Evolutionary conservation across 2,888 invertebrate species (phyloP).

Genomic region (Latheticus oryzae): DNA sequence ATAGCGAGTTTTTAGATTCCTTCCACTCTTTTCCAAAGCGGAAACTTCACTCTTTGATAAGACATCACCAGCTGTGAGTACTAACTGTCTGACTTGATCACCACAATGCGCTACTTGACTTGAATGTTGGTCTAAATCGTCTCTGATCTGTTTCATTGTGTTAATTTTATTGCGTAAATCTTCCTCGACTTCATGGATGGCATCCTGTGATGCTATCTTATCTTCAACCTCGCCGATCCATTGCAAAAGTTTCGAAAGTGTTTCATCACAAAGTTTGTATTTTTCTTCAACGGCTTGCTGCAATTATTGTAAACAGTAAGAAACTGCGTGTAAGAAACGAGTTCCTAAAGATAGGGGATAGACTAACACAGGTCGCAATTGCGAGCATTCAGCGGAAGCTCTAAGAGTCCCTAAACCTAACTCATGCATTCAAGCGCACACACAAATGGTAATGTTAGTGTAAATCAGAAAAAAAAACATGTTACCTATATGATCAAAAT

Average conservation of each 20-base stretch:
- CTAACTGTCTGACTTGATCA: conserved; percentile 90
- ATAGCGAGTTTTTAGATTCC: conserved; percentile 84
- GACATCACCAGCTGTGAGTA: conserved; percentile 91
- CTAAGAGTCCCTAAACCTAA: conserved; percentile 62
- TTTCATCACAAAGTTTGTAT: conserved; percentile 91
- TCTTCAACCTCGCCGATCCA: conserved; percentile 90
- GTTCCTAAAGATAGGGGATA: not conserved
- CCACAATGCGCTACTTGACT: conserved; percentile 86
- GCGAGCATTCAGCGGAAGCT: conserved; percentile 49
- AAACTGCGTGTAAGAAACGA: too few species aligned
- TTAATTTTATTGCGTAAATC: conserved; percentile 91
- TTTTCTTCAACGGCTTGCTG: conserved; percentile 97
- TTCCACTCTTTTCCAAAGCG: conserved; percentile 86
- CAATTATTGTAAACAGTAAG: conserved; percentile 57
- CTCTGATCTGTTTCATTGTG: conserved; percentile 89
- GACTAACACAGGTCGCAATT: conserved; percentile 7
- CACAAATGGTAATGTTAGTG: conserved; percentile 58
- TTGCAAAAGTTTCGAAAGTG: conserved; percentile 83
- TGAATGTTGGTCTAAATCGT: conserved; percentile 88
- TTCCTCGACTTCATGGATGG: conserved; percentile 87
- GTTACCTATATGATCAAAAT: conserved; percentile 55
- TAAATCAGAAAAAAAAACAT: conserved; percentile 52
- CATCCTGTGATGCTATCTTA: conserved; percentile 85
- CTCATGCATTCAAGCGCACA: conserved; percentile 65
- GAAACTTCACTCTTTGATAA: conserved; percentile 91